Evolutionary conservation across 2,888 invertebrate genomes (phyloP), one percentile per base, ranked within the genome.

Genomic region (Melinaea menophilus): DNA sequence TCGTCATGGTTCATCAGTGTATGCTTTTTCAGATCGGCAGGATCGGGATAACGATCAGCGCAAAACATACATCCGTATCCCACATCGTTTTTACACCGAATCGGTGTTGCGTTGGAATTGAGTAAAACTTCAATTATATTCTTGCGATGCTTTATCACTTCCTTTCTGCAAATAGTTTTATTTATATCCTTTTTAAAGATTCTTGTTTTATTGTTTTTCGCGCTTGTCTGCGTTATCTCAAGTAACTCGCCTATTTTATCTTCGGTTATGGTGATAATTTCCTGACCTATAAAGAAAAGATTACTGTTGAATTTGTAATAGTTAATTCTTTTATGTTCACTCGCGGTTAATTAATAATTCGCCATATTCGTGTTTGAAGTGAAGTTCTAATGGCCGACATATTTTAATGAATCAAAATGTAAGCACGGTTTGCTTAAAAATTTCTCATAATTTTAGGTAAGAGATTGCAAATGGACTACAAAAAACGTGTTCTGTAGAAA

Each of bases 141-240:
- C 2, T 85, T 83, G 9, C 83, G 76, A 58, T 87, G 88, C 71
- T 84, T 80, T 45, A 84, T 83, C 3, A 86, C 67, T 69, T 88
- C 87, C 22, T 31, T 31, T 51, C 51, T 22, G 11, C 5, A 11
- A 22, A 31, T 7, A 9, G n/a, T 9, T 51, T 51, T 51, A 22
- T 11, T 51, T 31, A 11, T n/a, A 31, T 51, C 31, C 31, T 31
- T 22, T 51, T 31, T 31, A 31, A 11, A 37, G 37, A 1, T 13
- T n/a, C 5, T 48, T n/a, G 5, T 31, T 31, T 31, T 11, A 51
- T 58, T 22, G 11, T 12, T 5, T 59, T 45, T n/a, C 12, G 22
- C 22, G 37, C 54, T 31, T 37, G 35, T 1, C 2, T 9, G 41
- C 11, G 37, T 31, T 63, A 11, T 5, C 3, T 51, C 5, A 41